Evolutionary conservation across 2,888 invertebrate genomes (phyloP), one percentile per base, ranked within the genome.

Genomic region (Ennomos erosarius): DNA sequence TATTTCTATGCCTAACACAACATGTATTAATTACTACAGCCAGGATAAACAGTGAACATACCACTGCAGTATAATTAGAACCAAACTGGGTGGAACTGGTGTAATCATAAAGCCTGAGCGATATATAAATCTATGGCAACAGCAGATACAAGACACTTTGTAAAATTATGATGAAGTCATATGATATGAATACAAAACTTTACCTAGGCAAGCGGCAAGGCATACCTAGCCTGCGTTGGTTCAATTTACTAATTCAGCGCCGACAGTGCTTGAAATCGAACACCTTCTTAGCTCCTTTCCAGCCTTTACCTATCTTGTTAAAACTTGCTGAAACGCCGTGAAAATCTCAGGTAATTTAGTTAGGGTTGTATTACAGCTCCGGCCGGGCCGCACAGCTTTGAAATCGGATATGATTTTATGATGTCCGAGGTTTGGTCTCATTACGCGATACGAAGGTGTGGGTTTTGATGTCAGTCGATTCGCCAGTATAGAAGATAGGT

Each of bases 311-410:
- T 16, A 16, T 16, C 16, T 50, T 58, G 34, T 38, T 58, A 44
- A 33, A 47, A 53, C 34, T 43, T 39, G 38, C 16, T 47, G 38
- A 43, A 34, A 48, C 38, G 48, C n/a, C 12, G 33, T 38, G 40
- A 46, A 58, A 53, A 48, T 52, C 58, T 42, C 11, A 47, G 43
- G 44, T 55, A 55, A 59, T 50, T 38, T 46, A 43, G 51, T 59
- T 55, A 55, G 59, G 42, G 8, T 59, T 48, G 13, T 40, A 36
- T 59, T 59, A 52, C 53, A n/a, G 40, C 10, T n/a, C 33, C 46
- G 12, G 43, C 37, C 26, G 42, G 12, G 43, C 37, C 26, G 42
- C 35, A 37, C 34, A 13, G 53, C 50, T 53, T 59, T 59, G 53
- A 49, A 54, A 51, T 51, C 39, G 51, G 55, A 48, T 45, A 50